phyloP scores from a whole-genome alignment of 2,797 vertebrate species.

The Hippocampus kuda region DNA sequence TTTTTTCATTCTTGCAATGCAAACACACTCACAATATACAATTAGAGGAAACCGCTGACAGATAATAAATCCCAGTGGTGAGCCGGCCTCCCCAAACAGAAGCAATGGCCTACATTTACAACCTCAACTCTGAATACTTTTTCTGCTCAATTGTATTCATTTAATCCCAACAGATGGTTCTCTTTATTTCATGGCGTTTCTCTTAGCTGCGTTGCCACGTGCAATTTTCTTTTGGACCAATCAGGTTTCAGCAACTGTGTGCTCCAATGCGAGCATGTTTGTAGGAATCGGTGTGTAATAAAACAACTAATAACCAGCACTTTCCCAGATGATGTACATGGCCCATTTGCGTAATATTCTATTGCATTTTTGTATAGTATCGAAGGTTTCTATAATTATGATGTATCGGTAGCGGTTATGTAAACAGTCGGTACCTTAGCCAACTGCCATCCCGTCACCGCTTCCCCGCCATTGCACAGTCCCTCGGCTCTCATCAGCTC shows the following conservation, averaged over 20 bases:
- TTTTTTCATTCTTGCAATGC: slow-evolving; percentile 17
- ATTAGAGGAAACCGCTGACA: slow-evolving; percentile 31
- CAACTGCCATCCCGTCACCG: slow-evolving; percentile 78
- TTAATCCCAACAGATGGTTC: background rate
- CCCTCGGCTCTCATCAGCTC: slow-evolving; percentile 72
- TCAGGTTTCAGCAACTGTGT: background rate
- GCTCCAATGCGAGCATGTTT: background rate
- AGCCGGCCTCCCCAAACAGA: background rate
- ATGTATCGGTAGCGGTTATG: background rate
- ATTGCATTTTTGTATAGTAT: too few relatives aligned
- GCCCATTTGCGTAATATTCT: too few relatives aligned
- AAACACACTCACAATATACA: background rate
- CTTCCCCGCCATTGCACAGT: slow-evolving; percentile 75
- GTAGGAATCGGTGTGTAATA: too few relatives aligned
- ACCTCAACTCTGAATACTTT: background rate
- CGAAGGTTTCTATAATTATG: too few relatives aligned
- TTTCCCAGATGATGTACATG: too few relatives aligned
- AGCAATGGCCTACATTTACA: background rate
- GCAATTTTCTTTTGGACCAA: background rate
- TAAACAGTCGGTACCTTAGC: slow-evolving; percentile 71
- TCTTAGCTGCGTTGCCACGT: too few relatives aligned
- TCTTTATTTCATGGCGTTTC: background rate
- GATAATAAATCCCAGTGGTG: slow-evolving; percentile 8
- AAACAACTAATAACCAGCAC: background rate
- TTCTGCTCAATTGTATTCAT: background rate